These are phyloP conservation scores for Colletes collaris DNA, from an alignment of 2,888 invertebrate genomes.

Conservation along the genomic window DNA sequence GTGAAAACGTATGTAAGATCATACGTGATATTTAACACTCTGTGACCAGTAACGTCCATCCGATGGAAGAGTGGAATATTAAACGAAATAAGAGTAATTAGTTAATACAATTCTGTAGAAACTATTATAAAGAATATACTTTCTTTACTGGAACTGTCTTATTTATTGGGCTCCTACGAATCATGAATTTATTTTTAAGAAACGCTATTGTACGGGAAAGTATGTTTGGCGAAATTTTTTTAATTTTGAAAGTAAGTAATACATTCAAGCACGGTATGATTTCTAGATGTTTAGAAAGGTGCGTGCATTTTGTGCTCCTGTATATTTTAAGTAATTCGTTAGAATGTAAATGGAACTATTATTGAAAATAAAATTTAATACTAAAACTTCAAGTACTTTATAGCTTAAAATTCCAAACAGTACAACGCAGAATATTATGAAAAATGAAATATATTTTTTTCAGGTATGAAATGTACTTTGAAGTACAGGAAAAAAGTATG, in stretches of 20 bases:
- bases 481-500: too few species aligned
- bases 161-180: not conserved
- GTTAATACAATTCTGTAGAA: conserved; percentile 1
- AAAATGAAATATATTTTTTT: too few species aligned
- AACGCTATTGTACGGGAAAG: not conserved
- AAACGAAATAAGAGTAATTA: not conserved
- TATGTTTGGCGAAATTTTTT: not conserved
- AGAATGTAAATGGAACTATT: not conserved
- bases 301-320: not conserved
- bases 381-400: not conserved
- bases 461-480: too few species aligned
- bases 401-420: too few species aligned
- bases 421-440: too few species aligned
- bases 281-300: not conserved
- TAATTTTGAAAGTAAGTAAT: not conserved
- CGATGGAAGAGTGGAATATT: not conserved
- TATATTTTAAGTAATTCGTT: conserved; percentile 2
- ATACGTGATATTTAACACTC: not conserved
- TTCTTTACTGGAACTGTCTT: not conserved
- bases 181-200: not conserved
- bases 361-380: not conserved
- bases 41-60: not conserved
- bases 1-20: not conserved
- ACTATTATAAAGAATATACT: not conserved
- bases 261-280: not conserved